Conservation (phyloP, 2,113 vertebrate genomes). For the Apodemus speciosus region DNA sequence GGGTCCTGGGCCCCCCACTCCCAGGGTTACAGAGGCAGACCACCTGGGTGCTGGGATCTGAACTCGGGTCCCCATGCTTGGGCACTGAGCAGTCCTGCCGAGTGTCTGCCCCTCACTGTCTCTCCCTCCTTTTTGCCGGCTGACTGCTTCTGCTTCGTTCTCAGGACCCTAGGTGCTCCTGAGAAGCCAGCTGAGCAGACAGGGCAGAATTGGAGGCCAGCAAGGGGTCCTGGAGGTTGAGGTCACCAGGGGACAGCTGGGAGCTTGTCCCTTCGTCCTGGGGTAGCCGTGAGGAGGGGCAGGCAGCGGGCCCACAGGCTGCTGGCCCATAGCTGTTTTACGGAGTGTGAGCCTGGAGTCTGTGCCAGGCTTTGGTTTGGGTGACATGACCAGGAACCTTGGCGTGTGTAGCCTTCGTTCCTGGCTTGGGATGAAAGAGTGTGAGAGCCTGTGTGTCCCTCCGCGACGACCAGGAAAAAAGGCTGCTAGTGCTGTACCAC, state of each 20-base stretch:
- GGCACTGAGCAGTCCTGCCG: too few species aligned
- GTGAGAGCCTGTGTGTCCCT: neutral
- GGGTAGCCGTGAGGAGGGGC: neutral
- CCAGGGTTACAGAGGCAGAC: neutral
- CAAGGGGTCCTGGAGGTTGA: neutral
- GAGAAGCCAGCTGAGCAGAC: neutral
- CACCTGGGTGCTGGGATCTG: neutral
- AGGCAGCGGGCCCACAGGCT: neutral
- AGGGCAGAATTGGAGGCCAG: neutral
- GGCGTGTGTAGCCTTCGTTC: neutral
- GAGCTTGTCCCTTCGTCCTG: fast-evolving
- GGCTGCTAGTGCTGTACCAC: neutral
- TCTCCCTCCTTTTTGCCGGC: too few species aligned
- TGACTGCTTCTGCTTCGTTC: neutral
- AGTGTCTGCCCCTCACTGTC: neutral
- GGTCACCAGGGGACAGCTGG: neutral
- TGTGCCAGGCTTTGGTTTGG: neutral
- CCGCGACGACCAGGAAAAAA: fast-evolving
- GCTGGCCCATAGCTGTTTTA: neutral
- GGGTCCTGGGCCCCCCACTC: neutral
- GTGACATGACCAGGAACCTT: neutral
- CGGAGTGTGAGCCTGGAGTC: neutral
- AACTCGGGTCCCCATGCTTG: neutral
- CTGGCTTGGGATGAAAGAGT: neutral
- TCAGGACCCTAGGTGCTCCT: neutral